Evolutionary conservation across 2,797 vertebrate species (phyloP).

Genomic region (Eptatretus atami): DNA sequence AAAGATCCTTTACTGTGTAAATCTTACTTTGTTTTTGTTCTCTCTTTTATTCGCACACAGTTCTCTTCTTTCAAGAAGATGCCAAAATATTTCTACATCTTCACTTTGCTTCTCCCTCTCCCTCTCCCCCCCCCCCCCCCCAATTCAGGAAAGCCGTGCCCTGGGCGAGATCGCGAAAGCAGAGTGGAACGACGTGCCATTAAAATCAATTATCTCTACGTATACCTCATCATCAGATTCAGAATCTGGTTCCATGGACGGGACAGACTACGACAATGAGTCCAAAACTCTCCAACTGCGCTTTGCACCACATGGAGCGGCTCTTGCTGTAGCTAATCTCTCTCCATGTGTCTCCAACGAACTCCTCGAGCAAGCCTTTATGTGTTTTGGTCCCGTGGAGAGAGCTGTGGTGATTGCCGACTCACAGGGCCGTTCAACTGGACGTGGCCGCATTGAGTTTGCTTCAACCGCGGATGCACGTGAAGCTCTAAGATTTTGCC

Average conservation of each 20-base stretch:
- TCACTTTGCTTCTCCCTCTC: too few relatives aligned
- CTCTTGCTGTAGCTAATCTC: background rate
- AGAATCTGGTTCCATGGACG: background rate
- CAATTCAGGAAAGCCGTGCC: background rate
- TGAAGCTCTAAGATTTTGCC: background rate
- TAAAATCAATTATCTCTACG: background rate
- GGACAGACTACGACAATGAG: background rate
- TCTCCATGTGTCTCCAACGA: conserved; percentile 3
- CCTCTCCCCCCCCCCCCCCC: background rate
- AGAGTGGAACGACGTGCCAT: background rate
- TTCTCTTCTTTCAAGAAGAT: too few relatives aligned
- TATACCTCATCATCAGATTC: background rate
- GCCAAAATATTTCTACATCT: too few relatives aligned
- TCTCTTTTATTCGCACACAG: too few relatives aligned
- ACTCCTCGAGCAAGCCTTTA: background rate
- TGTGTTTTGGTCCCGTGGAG: background rate
- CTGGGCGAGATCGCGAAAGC: background rate
- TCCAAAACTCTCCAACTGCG: background rate
- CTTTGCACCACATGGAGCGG: background rate
- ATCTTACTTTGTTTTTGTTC: too few relatives aligned
- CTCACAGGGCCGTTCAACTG: conserved; percentile 1
- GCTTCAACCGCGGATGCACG: conserved; percentile 1
- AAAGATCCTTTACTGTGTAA: too few relatives aligned
- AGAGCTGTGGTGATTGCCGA: background rate
- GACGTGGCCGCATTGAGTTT: conserved; percentile 1